Evolutionary conservation across 2,888 invertebrate species (phyloP).

Genomic region (Melanargia galathea): DNA sequence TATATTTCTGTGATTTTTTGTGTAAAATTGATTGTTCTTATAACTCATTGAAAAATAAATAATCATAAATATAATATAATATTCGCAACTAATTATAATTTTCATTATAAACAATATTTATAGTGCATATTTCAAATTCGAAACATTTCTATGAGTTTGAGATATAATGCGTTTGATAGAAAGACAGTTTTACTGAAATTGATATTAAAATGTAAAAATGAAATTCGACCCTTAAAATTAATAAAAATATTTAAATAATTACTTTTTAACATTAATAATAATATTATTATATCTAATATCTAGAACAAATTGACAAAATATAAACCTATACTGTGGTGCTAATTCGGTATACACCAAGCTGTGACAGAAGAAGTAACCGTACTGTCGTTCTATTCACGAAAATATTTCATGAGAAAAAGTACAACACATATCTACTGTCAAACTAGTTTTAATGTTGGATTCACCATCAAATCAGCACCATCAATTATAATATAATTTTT

Average conservation of each 20-base stretch:
- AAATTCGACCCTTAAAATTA: constrained; percentile 42
- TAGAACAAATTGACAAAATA: constrained; percentile 77
- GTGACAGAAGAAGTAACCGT: not conserved
- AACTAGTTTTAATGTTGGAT: not conserved
- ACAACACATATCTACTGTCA: not conserved
- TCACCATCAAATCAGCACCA: constrained; percentile 7
- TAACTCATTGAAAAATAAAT: not conserved
- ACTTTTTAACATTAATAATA: constrained; percentile 44
- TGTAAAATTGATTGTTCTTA: not conserved
- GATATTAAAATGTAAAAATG: constrained; percentile 26
- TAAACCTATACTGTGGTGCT: constrained; percentile 41
- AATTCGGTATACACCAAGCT: constrained; percentile 1
- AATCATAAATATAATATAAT: not conserved
- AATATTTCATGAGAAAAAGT: not conserved
- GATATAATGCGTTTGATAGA: not conserved
- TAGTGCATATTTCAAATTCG: not conserved
- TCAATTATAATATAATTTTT: constrained; percentile 35
- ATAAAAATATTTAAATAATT: constrained; percentile 48
- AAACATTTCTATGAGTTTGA: too few relatives aligned
- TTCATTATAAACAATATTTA: not conserved
- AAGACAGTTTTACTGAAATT: constrained; percentile 19
- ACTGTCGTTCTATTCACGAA: not conserved
- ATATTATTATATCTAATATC: constrained; percentile 50
- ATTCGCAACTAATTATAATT: not conserved
- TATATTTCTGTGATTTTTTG: not conserved